These are phyloP conservation scores for Nesoenas mayeri DNA, from an alignment of 2,113 vertebrate genomes.

Conservation along the genomic window DNA sequence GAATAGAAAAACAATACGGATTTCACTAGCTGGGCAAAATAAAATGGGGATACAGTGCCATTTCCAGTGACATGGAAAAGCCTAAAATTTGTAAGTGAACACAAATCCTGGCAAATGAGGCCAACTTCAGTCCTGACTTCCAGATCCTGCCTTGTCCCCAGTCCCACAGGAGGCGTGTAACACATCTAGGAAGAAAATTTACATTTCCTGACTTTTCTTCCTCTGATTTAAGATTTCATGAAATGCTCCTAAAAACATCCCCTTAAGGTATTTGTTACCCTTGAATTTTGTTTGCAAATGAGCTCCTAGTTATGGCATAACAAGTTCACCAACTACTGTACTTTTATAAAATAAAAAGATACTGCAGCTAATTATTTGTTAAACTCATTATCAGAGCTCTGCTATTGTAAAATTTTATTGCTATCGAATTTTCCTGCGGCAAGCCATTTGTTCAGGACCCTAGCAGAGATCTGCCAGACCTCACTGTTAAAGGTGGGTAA, in stretches of 20 bases:
- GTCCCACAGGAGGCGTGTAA: not conserved
- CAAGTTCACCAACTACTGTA: conserved; percentile 17
- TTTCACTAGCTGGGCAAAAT: not conserved
- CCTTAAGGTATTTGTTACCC: conserved; percentile 11
- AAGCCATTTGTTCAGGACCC: not conserved
- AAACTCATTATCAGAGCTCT: conserved; percentile 25
- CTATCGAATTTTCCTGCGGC: not conserved
- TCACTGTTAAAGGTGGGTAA: not conserved
- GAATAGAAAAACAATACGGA: not conserved
- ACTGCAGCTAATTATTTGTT: conserved; percentile 26
- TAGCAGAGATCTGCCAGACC: not conserved
- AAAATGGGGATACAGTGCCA: not conserved
- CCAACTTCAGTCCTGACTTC: not conserved
- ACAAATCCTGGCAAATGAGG: not conserved
- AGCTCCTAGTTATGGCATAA: conserved; percentile 26
- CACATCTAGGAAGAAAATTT: not conserved
- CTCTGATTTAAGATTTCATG: not conserved
- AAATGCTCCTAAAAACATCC: not conserved
- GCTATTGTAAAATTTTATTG: not conserved
- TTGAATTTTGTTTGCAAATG: conserved; percentile 31
- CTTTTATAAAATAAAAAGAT: not conserved
- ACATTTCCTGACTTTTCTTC: not conserved
- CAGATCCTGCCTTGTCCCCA: not conserved
- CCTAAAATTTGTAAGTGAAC: not conserved
- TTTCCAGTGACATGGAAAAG: not conserved